Evolutionary conservation across 2,113 vertebrate genomes (phyloP).

Genomic region (Notechis scutatus): DNA sequence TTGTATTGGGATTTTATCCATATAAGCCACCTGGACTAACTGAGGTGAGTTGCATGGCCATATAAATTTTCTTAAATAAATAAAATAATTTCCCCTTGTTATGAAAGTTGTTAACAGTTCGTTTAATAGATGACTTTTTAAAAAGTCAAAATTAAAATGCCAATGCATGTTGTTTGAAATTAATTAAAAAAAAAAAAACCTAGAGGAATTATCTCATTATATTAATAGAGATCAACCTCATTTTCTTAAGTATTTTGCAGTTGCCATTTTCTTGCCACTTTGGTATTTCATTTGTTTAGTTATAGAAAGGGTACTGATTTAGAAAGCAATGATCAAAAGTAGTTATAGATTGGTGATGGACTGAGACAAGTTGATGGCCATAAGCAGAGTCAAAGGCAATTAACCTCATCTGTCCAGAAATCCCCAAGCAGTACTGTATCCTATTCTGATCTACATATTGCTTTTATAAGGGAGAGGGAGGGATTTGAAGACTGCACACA

Average conservation of each 20-base stretch:
- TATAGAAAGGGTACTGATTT: conserved; percentile 17
- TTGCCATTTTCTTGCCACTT: background rate
- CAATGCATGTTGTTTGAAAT: conserved; percentile 18
- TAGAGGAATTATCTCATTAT: conserved; percentile 45
- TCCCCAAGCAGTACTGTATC: background rate
- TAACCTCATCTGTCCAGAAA: background rate
- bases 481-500: background rate
- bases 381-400: conserved; percentile 2
- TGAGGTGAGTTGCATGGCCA: background rate
- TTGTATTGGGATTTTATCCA: background rate
- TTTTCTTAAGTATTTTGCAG: conserved; percentile 13
- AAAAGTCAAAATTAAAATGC: conserved; percentile 35
- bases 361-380: conserved; percentile 8
- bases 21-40: background rate
- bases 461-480: background rate
- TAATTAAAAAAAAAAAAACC: conserved; percentile 41
- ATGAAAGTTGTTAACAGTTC: conserved; percentile 48
- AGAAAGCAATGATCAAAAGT: conserved; percentile 16
- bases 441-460: conserved; percentile 9
- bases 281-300: conserved; percentile 37
- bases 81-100: conserved; percentile 4
- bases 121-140: conserved; percentile 45
- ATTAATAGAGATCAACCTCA: background rate
- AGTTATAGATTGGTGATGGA: conserved; percentile 23
- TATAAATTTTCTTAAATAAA: background rate